Conservation (phyloP, 2,113 vertebrate genomes). For the Scomber colias region DNA sequence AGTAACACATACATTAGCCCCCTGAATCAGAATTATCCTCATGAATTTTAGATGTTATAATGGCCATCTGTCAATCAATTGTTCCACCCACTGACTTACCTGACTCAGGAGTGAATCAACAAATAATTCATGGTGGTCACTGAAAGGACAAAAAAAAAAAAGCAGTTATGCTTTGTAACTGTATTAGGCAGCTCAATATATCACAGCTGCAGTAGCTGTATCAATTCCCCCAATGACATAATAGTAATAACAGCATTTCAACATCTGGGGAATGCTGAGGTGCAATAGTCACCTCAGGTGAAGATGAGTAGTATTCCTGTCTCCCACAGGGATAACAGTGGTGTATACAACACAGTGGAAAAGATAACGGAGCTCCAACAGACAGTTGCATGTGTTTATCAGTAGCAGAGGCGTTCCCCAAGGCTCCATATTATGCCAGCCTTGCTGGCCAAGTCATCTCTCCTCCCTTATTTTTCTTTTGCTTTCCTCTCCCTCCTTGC, state of each 20-base stretch:
- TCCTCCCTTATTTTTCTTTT: background rate
- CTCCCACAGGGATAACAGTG: constrained; percentile 62
- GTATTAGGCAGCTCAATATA: background rate
- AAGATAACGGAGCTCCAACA: constrained; percentile 62
- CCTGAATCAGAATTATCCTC: too few species aligned
- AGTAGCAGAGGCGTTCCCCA: constrained; percentile 58
- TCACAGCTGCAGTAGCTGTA: background rate
- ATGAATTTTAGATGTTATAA: background rate
- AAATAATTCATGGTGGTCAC: background rate
- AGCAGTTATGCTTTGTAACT: background rate
- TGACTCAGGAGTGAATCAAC: background rate
- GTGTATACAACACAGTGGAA: constrained; percentile 46
- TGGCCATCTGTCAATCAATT: background rate
- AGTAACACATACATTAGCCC: background rate
- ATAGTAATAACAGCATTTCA: constrained; percentile 37
- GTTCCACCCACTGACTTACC: background rate
- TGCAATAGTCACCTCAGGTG: constrained; percentile 58
- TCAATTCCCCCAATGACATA: background rate
- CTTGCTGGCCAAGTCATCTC: constrained; percentile 48
- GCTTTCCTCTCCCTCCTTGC: too few species aligned
- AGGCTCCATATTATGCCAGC: constrained; percentile 55
- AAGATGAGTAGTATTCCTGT: constrained; percentile 61
- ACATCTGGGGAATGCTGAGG: constrained; percentile 47
- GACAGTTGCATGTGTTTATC: constrained; percentile 71
- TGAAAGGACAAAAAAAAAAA: background rate